Base-by-base conservation (phyloP, 2,797 vertebrate species). In the Pseudochirops cupreus region DNA sequence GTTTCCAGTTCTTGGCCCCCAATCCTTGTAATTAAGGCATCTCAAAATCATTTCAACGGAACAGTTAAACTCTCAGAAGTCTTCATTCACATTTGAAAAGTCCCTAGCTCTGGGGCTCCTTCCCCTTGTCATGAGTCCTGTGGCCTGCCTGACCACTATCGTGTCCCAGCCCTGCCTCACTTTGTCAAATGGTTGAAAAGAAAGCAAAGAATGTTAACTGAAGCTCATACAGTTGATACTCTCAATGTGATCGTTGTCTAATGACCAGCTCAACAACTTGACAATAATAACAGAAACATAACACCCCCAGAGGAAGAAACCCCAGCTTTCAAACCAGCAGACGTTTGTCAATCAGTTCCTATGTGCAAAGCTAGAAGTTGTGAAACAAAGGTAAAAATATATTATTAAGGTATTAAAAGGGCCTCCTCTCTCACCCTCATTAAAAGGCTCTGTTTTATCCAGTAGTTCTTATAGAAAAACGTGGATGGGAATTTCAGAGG, bases 1-100 rank as follows among this genome's bases (percentile, higher is more conserved):
- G 5, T 90, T 92, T 91, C 62, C 58, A 54, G 87, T 62, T 55
- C n/a, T 1, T 11, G 12, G 62, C 33, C 58, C 21, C 52, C 29
- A 16, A 50, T 74, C 7, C 3, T 28, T 54, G 87, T 90, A 82
- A 89, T 92, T 90, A 82, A 93, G 91, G 57, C 87, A 92, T 57
- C 16, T 57, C 26, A 87, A 89, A 57, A 82, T 56, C 29, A 87
- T 96, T 96, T 95, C 50, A 4, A 33, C 90, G 92, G 33, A 58
- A 53, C 90, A 52, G 33, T 93, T 91, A 95, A 95, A 93, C 90
- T 55, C 95, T 91, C 0, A 21, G 91, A 90, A 52, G 94, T 53
- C 94, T 93, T 93, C 59, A 59, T 89, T 91, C 31, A 24, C 90
- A 53, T 95, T 91, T 93, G 62, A 4, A 29, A 93, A 92, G 94